A percentile compares a stretch with the other conserved stretches of the same genome.
Conservation (phyloP, 2,113 vertebrate species). For the Apus apus region DNA sequence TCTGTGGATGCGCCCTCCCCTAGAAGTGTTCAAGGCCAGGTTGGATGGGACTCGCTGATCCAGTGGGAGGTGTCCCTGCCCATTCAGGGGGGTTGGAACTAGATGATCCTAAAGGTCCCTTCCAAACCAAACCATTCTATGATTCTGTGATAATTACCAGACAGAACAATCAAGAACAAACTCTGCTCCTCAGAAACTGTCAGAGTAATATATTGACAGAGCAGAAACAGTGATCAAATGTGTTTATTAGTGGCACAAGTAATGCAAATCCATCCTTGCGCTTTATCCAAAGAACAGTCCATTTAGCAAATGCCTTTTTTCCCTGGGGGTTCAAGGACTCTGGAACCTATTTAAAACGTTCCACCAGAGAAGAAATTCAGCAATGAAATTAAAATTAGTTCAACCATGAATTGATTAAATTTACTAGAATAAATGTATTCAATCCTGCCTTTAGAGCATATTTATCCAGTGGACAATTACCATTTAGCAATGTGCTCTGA, state of each 20-base stretch:
- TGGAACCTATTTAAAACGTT: neutral
- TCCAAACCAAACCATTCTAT: no score
- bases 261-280: neutral
- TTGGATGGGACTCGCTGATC: no score
- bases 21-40: no score
- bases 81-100: no score
- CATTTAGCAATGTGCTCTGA: conserved; percentile 8
- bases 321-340: neutral
- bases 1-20: no score
- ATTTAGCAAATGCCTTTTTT: neutral
- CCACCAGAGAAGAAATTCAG: neutral
- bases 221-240: neutral
- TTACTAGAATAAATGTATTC: conserved; percentile 43
- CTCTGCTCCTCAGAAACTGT: neutral
- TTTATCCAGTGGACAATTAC: conserved; percentile 52
- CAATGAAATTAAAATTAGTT: conserved; percentile 26
- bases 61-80: no score
- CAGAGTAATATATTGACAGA: neutral
- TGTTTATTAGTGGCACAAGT: neutral
- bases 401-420: conserved; percentile 32
- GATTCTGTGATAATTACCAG: neutral
- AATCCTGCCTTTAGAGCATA: neutral
- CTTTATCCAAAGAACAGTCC: neutral
- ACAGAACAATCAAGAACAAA: neutral
- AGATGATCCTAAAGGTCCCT: no score